Conservation (phyloP, 1,140 invertebrate species). For the Drosophila nigromelanica region DNA sequence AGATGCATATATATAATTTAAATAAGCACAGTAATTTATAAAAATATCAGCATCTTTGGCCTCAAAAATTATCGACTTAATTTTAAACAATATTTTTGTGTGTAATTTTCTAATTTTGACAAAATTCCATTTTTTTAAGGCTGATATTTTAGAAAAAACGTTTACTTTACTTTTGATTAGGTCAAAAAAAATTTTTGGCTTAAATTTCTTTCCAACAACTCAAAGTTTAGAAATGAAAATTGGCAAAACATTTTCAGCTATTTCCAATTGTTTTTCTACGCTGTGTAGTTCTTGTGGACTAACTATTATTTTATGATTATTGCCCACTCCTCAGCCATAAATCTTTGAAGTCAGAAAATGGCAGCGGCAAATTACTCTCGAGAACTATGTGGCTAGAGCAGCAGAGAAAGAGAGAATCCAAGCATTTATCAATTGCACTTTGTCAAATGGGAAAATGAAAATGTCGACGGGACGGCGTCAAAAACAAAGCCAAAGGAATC, state of each 20-base stretch:
- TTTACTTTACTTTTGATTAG: too few species aligned
- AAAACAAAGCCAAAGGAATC: conserved; percentile 54
- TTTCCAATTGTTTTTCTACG: neutral
- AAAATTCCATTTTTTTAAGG: too few species aligned
- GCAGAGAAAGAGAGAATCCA: conserved; percentile 27
- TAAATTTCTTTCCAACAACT: too few species aligned
- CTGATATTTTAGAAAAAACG: too few species aligned
- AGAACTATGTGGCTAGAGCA: neutral
- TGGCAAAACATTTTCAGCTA: neutral
- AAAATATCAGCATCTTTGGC: too few species aligned
- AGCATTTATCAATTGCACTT: conserved; percentile 76
- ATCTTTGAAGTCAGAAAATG: conserved; percentile 30
- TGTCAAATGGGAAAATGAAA: conserved; percentile 63
- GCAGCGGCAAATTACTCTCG: conserved; percentile 3
- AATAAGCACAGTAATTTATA: too few species aligned
- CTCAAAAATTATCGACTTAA: too few species aligned
- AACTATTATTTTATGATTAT: conserved; percentile 73
- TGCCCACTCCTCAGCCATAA: conserved; percentile 39
- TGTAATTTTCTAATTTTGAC: too few species aligned
- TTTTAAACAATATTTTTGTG: too few species aligned
- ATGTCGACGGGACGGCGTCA: conserved; percentile 42
- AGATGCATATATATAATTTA: too few species aligned
- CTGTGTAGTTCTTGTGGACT: neutral
- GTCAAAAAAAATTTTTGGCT: too few species aligned
- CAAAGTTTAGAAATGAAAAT: neutral